These are phyloP conservation scores for Aphelenchoides bicaudatus DNA, from an alignment of 2,888 invertebrate genomes.

Conservation along the genomic window DNA sequence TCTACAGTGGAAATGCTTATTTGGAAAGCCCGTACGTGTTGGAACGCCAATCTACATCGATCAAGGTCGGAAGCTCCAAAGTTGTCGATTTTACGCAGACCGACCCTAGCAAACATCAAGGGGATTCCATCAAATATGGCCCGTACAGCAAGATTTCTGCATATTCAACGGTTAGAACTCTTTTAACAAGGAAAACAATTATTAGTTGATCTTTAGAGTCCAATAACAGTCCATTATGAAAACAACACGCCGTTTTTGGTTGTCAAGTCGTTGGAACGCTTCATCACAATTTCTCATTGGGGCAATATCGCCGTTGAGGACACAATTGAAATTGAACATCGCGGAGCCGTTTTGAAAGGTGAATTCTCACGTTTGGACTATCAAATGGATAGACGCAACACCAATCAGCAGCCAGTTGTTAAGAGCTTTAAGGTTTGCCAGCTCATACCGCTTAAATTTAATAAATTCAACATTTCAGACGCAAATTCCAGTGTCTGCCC, in stretches of 20 bases:
- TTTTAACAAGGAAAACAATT: too few species aligned
- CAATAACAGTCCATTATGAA: conserved; percentile 81
- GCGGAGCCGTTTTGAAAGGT: conserved; percentile 81
- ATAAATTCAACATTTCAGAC: conserved; percentile 61
- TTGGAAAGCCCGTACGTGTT: conserved; percentile 79
- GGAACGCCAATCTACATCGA: conserved; percentile 75
- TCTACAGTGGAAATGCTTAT: conserved; percentile 79
- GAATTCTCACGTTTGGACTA: conserved; percentile 89
- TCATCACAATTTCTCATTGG: conserved; percentile 97
- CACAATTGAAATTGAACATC: conserved; percentile 82
- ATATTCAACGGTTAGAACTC: conserved; percentile 62
- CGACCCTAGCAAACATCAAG: conserved; percentile 76
- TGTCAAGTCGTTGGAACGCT: conserved; percentile 79
- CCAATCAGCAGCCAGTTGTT: conserved; percentile 67
- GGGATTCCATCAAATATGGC: conserved; percentile 80
- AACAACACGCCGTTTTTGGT: conserved; percentile 93
- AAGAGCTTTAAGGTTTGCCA: conserved; percentile 8
- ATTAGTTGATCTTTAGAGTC: too few species aligned
- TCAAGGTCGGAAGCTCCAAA: conserved; percentile 74
- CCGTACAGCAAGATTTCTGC: conserved; percentile 75
- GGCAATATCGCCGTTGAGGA: conserved; percentile 97
- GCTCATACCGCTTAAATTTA: neutral
- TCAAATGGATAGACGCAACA: conserved; percentile 83
- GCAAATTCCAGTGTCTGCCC: conserved; percentile 75
- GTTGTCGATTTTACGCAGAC: conserved; percentile 77